These are phyloP conservation scores for Motacilla tschutschensis DNA, from an alignment of 2,113 vertebrate species.

Conservation along the genomic window DNA sequence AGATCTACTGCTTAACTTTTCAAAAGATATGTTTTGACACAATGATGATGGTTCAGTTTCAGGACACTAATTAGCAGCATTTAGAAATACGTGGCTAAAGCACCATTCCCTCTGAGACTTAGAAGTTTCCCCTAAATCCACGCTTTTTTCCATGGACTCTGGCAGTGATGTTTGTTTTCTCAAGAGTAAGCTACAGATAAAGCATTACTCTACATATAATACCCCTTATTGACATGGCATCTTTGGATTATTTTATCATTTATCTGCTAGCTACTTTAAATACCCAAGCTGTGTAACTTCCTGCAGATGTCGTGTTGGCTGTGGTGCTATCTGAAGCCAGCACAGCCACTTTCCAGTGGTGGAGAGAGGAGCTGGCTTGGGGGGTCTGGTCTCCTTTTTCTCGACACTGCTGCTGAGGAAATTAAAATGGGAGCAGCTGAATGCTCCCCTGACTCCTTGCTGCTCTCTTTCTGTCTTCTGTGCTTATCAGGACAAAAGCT, in stretches of 20 bases:
- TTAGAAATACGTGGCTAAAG: background rate
- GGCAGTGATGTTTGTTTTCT: fast-evolving
- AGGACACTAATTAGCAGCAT: background rate
- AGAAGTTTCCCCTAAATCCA: background rate
- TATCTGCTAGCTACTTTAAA: background rate
- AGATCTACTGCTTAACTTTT: background rate
- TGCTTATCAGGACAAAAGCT: background rate
- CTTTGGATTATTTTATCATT: background rate
- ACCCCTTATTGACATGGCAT: background rate
- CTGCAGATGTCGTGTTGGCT: background rate
- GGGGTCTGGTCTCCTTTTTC: background rate
- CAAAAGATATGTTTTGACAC: background rate
- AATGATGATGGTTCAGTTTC: background rate
- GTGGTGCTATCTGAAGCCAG: background rate
- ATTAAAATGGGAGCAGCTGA: background rate
- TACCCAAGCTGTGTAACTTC: background rate
- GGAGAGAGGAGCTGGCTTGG: background rate
- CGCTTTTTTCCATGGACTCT: background rate
- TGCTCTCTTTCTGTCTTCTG: background rate
- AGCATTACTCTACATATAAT: background rate
- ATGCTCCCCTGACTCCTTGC: background rate
- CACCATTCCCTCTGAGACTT: background rate
- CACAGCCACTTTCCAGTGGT: background rate
- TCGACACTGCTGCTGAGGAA: background rate
- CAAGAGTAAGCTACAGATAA: background rate